Evolutionary conservation across 2,797 vertebrate genomes (phyloP).

Genomic region (Sebastes kiyomatsui): DNA sequence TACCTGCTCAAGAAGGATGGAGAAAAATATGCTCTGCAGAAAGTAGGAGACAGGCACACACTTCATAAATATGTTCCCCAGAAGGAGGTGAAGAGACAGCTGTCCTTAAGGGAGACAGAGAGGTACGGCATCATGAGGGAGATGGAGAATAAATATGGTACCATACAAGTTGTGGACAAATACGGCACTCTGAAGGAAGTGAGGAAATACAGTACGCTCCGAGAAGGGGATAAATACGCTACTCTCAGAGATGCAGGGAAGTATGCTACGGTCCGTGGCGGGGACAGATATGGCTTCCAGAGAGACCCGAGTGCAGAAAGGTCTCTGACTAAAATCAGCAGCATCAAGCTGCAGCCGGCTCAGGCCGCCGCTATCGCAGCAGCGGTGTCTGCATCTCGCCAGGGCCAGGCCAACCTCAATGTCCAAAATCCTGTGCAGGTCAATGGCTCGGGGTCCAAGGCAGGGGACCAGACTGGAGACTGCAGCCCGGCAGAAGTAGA

Average conservation of each 20-base stretch:
- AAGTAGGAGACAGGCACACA: conserved; percentile 58
- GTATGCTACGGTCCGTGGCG: conserved; percentile 51
- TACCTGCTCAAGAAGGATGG: conserved; percentile 70
- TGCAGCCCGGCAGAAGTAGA: conserved; percentile 72
- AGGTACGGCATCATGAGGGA: conserved; percentile 39
- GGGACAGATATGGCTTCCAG: conserved; percentile 86
- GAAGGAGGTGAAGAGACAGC: conserved; percentile 70
- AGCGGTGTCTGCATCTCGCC: conserved; percentile 72
- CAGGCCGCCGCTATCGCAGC: conserved; percentile 76
- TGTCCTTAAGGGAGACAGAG: conserved; percentile 65
- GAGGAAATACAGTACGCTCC: conserved; percentile 67
- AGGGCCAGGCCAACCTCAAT: conserved; percentile 78
- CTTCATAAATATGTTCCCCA: conserved; percentile 62
- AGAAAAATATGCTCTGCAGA: conserved; percentile 68
- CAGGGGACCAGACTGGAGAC: conserved; percentile 70
- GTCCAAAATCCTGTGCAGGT: conserved; percentile 77
- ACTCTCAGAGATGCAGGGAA: conserved; percentile 59
- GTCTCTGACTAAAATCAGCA: conserved; percentile 88
- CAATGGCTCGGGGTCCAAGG: conserved; percentile 46
- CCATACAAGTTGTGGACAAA: conserved; percentile 68
- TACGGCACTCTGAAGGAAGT: conserved; percentile 71
- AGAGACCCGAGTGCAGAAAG: conserved; percentile 82
- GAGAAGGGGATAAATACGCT: conserved; percentile 67
- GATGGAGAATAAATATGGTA: conserved; percentile 49
- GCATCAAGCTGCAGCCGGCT: conserved; percentile 86